phyloP scores from a whole-genome alignment of 2,113 vertebrate genomes.

The Colinus virginianus region DNA sequence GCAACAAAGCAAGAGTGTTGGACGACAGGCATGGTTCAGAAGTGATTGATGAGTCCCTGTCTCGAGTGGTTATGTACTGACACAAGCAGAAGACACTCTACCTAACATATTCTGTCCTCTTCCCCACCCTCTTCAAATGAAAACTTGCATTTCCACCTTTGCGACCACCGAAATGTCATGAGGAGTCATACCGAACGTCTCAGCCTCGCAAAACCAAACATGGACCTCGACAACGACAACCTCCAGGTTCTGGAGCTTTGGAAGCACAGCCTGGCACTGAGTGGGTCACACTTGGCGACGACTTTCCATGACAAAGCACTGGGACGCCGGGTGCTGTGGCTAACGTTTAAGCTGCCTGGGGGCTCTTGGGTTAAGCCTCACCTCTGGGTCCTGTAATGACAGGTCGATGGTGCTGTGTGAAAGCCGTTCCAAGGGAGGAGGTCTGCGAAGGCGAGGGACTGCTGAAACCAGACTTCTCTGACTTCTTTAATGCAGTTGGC shows the following conservation, averaged over 20 bases:
- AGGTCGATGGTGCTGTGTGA: constrained; percentile 97
- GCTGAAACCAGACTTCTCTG: constrained; percentile 98
- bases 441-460: constrained; percentile 90
- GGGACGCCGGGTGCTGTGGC: neutral
- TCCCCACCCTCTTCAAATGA: constrained; percentile 37
- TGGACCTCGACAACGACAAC: neutral
- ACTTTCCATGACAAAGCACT: neutral
- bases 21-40: neutral
- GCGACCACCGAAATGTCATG: neutral
- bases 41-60: constrained; percentile 5
- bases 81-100: neutral
- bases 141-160: neutral
- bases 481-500: constrained; percentile 95
- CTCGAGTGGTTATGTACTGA: neutral
- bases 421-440: constrained; percentile 93
- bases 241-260: neutral
- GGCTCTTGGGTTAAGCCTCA: constrained; percentile 81
- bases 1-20: constrained; percentile 31
- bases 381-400: constrained; percentile 98
- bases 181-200: neutral
- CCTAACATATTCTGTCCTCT: neutral
- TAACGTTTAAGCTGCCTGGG: neutral
- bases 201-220: neutral
- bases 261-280: constrained; percentile 1
- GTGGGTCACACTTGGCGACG: neutral